Evolutionary conservation across 1,140 invertebrate genomes (phyloP), one percentile per base, ranked within the genome.

Genomic region (Oppia nitens): DNA sequence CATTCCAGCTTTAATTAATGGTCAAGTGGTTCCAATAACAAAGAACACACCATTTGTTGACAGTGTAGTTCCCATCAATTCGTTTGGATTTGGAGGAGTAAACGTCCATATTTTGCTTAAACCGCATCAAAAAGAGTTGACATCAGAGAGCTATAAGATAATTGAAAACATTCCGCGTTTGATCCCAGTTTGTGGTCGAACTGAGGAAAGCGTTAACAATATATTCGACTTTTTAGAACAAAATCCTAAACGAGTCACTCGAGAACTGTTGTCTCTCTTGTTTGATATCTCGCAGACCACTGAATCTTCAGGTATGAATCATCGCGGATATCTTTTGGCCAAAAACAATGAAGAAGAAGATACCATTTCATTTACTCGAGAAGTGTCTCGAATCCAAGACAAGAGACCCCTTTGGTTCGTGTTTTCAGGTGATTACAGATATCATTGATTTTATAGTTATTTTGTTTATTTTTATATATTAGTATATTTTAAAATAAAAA

Each of bases 361-460:
- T 24, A 11, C 50, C 4, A 21, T 23, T 47, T 3, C 20, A 53
- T 21, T 17, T 23, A 4, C 14, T 23, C 14, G 50, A 55, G n/a
- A 32, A 9, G 47, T 60, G 17, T 28, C 32, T 50, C 57, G 56
- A 32, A 32, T 47, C 14, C 28, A 62, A 53, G 74, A 73, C 47
- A 66, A 67, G 25, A 78, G 85, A 25, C 91, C 90, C 1, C 72
- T 97, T 26, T 97, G 90, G 87, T 96, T 81, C 70, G 77, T 97
- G 32, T 97, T 93, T 73, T 86, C 90, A 40, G 32, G 32, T 40
- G n/a, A n/a, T n/a, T n/a, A n/a, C n/a, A n/a, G n/a, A n/a, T n/a
- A n/a, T n/a, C n/a, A n/a, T n/a, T n/a, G n/a, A n/a, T n/a, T n/a
- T n/a, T n/a, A n/a, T n/a, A n/a, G n/a, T n/a, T n/a, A n/a, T n/a